Base-by-base conservation (phyloP, 2,797 vertebrate genomes). In the Phoeniculus purpureus region DNA sequence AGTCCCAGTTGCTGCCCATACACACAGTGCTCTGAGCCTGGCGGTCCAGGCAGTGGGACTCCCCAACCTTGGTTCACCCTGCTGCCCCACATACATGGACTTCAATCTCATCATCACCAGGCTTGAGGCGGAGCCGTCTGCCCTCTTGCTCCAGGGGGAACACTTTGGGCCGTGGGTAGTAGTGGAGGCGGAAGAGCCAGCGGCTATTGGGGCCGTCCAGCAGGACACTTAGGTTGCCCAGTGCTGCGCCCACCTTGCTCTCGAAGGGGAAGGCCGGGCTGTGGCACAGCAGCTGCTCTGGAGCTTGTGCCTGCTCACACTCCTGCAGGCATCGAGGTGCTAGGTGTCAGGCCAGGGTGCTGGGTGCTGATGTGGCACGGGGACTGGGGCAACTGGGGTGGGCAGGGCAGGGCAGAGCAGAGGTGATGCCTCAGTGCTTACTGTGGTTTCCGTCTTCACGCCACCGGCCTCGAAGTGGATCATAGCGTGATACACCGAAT, bases 1-100 rank as follows among this genome's bases (percentile, higher is more conserved):
- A 99, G 96, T 67, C 98, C 98, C 27, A 97, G 48, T 87, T 99
- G 99, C 99, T 99, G 96, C 65, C 61, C 68, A 15, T 85, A 97
- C 2, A 93, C 2, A 93, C 48, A 88, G 51, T 26, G 16, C 45
- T 4, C 23, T 93, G 58, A 96, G 50, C 29, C 20, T 0, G 1
- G 40, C 2, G 9, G 10, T 66, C 29, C 34, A 0, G 0, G 10
- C 1, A 0, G 52, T 0, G 7, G 37, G 27, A 52, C 25, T 16
- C 25, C 48, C 47, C 19, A 5, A 1, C 3, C 54, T 32, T 4
- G 10, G 32, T 27, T 48, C 59, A 60, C 8, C 79, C 47, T 2
- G 0, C 9, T 8, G 43, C 50, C 47, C 25, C 26, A 92, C 96
- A 5, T 98, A 99, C 99, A 56, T 98, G 97, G 5, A 99, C 96